Conservation (phyloP, 2,113 vertebrate genomes). For the Varanus salvator region DNA sequence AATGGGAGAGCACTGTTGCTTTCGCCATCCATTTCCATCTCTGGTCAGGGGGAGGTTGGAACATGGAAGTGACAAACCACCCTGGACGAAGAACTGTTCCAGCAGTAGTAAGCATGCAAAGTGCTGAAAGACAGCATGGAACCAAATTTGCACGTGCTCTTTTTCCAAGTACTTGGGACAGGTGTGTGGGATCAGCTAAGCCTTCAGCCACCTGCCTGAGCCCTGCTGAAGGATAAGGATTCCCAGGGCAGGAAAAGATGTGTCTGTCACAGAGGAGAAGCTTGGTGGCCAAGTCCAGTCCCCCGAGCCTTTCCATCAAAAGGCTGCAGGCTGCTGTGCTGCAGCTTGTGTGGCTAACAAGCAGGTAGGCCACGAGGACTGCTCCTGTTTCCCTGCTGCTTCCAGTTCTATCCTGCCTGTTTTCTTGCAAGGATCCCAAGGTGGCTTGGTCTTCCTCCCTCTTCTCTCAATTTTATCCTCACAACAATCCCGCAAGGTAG, state of each 20-base stretch:
- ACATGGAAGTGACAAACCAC: background rate
- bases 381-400: too few species aligned
- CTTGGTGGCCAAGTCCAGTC: background rate
- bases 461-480: too few species aligned
- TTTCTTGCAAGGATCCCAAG: too few species aligned
- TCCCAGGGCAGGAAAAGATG: background rate
- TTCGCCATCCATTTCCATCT: background rate
- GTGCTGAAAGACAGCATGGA: background rate
- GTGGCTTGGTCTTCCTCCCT: too few species aligned
- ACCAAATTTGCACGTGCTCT: background rate
- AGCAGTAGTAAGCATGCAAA: background rate
- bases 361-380: background rate
- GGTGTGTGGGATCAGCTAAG: background rate
- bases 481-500: too few species aligned
- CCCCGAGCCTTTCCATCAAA: background rate
- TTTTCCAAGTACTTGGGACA: background rate
- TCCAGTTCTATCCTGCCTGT: too few species aligned
- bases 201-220: background rate
- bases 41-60: background rate
- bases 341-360: background rate
- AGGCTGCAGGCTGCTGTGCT: background rate
- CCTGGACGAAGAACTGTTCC: background rate
- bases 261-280: background rate
- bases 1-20: too few species aligned
- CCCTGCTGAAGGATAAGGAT: conserved; percentile 1